Conservation (phyloP, 2,888 invertebrate species). For the Keiferia lycopersicella region DNA sequence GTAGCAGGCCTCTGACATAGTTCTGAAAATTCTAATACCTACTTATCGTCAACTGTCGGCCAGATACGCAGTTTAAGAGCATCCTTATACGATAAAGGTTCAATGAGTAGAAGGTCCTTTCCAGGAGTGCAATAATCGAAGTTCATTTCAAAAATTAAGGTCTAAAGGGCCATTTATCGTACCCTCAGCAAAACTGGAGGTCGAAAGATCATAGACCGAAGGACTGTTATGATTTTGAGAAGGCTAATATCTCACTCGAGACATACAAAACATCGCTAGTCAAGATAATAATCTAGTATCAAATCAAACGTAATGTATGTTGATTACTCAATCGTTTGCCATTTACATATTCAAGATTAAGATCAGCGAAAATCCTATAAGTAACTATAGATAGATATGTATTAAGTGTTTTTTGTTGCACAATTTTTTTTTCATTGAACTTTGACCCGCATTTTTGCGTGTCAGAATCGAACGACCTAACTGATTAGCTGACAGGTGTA, state of each 20-base stretch:
- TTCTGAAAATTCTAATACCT: too few relatives aligned
- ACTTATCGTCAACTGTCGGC: too few relatives aligned
- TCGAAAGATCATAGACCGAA: too few relatives aligned
- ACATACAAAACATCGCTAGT: not conserved
- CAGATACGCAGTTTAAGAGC: too few relatives aligned
- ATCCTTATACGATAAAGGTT: too few relatives aligned
- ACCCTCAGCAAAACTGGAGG: too few relatives aligned
- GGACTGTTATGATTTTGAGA: too few relatives aligned
- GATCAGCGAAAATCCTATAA: constrained; percentile 8
- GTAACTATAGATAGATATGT: not conserved
- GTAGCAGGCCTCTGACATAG: too few relatives aligned
- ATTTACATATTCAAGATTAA: constrained; percentile 9
- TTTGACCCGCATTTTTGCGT: not conserved
- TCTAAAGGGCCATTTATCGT: too few relatives aligned
- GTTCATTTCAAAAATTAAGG: too few relatives aligned
- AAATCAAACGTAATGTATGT: constrained; percentile 1
- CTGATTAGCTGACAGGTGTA: not conserved
- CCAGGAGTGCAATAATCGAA: too few relatives aligned
- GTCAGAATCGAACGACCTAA: not conserved
- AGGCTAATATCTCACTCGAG: not conserved
- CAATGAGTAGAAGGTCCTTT: too few relatives aligned
- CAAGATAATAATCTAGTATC: not conserved
- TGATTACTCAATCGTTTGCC: constrained; percentile 16
- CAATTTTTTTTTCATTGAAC: not conserved
- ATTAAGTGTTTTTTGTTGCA: not conserved